These are phyloP conservation scores for Biston betularia DNA, from an alignment of 2,888 invertebrate genomes.

Conservation along the genomic window DNA sequence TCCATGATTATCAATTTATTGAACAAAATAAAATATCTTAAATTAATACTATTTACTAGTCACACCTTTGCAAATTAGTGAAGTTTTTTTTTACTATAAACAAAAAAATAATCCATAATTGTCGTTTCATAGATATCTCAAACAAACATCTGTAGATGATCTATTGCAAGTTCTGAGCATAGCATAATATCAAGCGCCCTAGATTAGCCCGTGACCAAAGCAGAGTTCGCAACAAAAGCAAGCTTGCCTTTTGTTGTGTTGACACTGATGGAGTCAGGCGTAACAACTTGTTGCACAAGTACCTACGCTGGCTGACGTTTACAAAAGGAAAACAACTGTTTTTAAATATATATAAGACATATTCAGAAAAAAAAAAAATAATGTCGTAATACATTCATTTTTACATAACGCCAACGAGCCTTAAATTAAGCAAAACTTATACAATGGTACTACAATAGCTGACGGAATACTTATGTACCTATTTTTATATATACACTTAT, in stretches of 20 bases:
- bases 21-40: too few species aligned
- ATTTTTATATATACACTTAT: too few species aligned
- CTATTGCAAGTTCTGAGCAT: conserved; percentile 1
- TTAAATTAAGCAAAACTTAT: too few species aligned
- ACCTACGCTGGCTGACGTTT: conserved; percentile 19
- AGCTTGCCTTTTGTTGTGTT: conserved; percentile 45
- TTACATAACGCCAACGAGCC: too few species aligned
- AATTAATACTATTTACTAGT: too few species aligned
- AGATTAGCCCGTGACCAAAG: conserved; percentile 23
- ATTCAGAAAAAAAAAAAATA: too few species aligned
- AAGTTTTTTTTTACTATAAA: too few species aligned
- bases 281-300: conserved; percentile 42
- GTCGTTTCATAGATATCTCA: neutral
- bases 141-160: neutral
- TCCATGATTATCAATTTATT: too few species aligned
- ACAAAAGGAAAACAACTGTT: conserved; percentile 25
- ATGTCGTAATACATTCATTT: too few species aligned
- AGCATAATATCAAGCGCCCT: conserved; percentile 12
- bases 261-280: conserved; percentile 41
- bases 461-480: too few species aligned
- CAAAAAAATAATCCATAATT: neutral
- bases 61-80: too few species aligned
- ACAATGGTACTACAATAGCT: too few species aligned
- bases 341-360: neutral
- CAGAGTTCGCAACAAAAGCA: conserved; percentile 25